Evolutionary conservation across 2,797 vertebrate species (phyloP), one percentile per base, ranked within the genome.

Genomic region (Sebastes variabilis): DNA sequence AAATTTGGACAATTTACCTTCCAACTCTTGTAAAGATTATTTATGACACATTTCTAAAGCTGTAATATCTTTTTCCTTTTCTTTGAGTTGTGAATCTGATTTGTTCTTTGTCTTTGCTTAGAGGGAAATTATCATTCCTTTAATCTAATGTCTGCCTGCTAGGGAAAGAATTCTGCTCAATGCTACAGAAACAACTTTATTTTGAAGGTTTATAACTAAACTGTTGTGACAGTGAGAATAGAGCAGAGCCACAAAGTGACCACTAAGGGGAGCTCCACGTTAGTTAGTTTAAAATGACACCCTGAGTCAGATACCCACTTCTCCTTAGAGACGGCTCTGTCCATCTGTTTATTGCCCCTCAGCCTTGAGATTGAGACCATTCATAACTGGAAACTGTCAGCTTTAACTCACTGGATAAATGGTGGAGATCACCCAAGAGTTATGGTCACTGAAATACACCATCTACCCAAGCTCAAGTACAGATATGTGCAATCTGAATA

Each of bases 191-290:
- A 32, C 25, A 12, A 36, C 1, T 38, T 34, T 13, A 42, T 9
- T 8, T 42, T 22, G 2, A 25, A 58, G 14, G 2, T 30, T 61
- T 42, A 3, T 42, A 16, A 10, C 11, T 55, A 14, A 25, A 25
- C 7, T 59, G 13, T 2, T 18, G 1, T 18, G 13, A 29, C 18
- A 34, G 4, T 38, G 14, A 14, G 22, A 60, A 36, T 5, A 38
- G 6, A 61, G 67, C 22, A 62, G 30, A 24, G 34, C 16, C 27
- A n/a, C 12, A 16, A 0, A n/a, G 3, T 42, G 24, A 30, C 77
- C 90, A 90, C 66, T 52, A 81, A 92, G 83, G 84, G 83, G 88
- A 64, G 81, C 75, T 75, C 18, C 54, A 30, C 52, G 38, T 32
- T 32, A 59, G 32, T 36, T 27, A 22, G 25, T 52, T 13, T 5